A percentile compares a stretch with the other conserved stretches of the same genome.
Evolutionary conservation across 1,140 invertebrate genomes (phyloP).

Genomic region (Drosophila tsacasi): DNA sequence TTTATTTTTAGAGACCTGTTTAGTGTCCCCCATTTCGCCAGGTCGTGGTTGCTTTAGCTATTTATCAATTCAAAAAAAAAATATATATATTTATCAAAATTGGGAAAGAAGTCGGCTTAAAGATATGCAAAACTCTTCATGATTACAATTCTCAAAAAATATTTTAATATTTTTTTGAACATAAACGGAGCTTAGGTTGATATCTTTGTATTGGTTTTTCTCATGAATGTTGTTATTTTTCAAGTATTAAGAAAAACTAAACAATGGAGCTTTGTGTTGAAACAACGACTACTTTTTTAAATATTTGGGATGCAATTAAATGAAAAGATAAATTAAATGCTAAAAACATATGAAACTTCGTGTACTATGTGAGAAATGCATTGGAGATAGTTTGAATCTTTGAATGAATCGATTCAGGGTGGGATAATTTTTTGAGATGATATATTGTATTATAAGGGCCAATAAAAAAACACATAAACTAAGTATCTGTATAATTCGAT

Average conservation of each 20-base stretch:
- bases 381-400: slow-evolving; percentile 1
- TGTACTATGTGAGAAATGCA: neutral
- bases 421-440: neutral
- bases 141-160: neutral
- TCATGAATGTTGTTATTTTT: neutral
- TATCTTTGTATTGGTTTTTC: neutral
- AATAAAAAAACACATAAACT: slow-evolving; percentile 56
- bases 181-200: neutral
- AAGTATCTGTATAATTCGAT: slow-evolving; percentile 37
- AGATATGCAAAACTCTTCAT: neutral
- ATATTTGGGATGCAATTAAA: slow-evolving; percentile 17
- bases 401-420: neutral
- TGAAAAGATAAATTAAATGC: neutral
- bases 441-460: slow-evolving; percentile 1
- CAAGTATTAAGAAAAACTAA: neutral
- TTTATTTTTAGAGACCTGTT: slow-evolving; percentile 85
- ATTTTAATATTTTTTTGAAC: neutral
- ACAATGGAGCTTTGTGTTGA: neutral
- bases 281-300: neutral
- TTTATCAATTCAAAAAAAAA: slow-evolving; percentile 35
- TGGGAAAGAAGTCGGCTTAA: slow-evolving; percentile 36
- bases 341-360: neutral
- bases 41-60: slow-evolving; percentile 86
- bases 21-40: slow-evolving; percentile 86
- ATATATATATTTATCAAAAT: slow-evolving; percentile 12